Evolutionary conservation across 2,113 vertebrate species (phyloP).

Genomic region (Origma solitaria): DNA sequence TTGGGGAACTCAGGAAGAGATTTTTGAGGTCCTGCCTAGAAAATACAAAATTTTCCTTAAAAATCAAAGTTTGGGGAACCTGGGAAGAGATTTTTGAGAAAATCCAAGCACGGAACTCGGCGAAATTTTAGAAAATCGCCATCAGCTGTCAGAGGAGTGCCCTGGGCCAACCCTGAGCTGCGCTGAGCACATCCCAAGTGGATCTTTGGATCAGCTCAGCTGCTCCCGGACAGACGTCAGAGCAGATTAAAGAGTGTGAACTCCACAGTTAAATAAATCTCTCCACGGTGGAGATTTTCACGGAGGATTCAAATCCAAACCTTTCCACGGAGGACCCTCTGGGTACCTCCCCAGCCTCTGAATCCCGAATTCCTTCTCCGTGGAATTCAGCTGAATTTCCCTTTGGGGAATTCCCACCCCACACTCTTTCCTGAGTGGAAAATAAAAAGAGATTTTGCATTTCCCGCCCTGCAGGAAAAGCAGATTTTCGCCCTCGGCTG

Average conservation of each 20-base stretch:
- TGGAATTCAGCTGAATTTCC: not conserved
- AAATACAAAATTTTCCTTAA: too few relatives aligned
- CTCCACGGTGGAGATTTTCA: accelerated
- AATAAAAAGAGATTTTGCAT: not conserved
- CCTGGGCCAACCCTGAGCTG: not conserved
- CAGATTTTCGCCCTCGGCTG: not conserved
- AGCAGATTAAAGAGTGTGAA: not conserved
- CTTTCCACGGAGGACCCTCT: too few relatives aligned
- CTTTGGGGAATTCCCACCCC: accelerated
- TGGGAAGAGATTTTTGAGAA: not conserved
- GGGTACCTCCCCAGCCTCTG: not conserved
- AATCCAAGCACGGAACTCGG: not conserved
- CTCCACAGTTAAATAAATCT: not conserved
- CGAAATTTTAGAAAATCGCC: not conserved
- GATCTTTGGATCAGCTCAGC: not conserved
- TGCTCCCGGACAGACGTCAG: not conserved
- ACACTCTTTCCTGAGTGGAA: not conserved
- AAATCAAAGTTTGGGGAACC: not conserved
- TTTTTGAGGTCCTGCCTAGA: too few relatives aligned
- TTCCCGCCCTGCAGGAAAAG: accelerated
- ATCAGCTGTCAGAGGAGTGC: not conserved
- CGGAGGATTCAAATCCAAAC: not conserved
- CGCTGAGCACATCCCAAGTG: not conserved
- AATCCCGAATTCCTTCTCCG: not conserved
- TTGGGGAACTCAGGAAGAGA: too few relatives aligned